Evolutionary conservation across 2,888 invertebrate species (phyloP), one percentile per base, ranked within the genome.

Genomic region (Liodrosophila aerea): DNA sequence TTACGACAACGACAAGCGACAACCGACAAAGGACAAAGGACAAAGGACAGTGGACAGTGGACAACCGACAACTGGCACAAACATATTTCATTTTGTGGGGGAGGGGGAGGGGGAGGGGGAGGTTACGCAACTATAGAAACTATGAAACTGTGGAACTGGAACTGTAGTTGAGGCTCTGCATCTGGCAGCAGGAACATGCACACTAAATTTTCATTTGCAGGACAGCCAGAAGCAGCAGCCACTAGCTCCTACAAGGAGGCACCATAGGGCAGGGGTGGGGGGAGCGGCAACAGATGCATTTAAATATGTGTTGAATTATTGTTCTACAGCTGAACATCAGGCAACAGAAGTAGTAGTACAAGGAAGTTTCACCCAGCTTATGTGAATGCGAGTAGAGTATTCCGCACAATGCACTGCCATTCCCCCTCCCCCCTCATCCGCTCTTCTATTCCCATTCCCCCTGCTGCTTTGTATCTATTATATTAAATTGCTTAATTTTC

Each of bases 241-340:
- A 43, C 46, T 34, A 65, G 76, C 12, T 16, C 40, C 50, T 50
- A 34, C 43, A 36, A 34, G 29, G 15, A 29, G n/a, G 30, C 7
- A 30, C 22, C 22, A 29, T 31, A 30, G 44, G 16, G n/a, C 43
- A n/a, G 18, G 8, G 4, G 50, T 29, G 47, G 13, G n/a, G 34
- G 22, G 22, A 39, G 29, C 43, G 31, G 46, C 22, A 45, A 56
- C 54, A 66, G 74, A 76, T 71, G 61, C 76, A 78, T 84, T 80
- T 83, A 80, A 80, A 84, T 80, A 84, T 73, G 84, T 84, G 80
- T 77, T 80, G 84, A 80, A 65, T 84, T 84, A 80, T 84, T 84
- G 84, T 81, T 54, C 54, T 75, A 64, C 59, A 69, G 65, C 58
- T 51, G 78, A 46, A 57, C 39, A 58, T 22, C 27, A 34, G 56